Base-by-base conservation (phyloP, 2,888 invertebrate species). In the Epistrophella euchroma region DNA sequence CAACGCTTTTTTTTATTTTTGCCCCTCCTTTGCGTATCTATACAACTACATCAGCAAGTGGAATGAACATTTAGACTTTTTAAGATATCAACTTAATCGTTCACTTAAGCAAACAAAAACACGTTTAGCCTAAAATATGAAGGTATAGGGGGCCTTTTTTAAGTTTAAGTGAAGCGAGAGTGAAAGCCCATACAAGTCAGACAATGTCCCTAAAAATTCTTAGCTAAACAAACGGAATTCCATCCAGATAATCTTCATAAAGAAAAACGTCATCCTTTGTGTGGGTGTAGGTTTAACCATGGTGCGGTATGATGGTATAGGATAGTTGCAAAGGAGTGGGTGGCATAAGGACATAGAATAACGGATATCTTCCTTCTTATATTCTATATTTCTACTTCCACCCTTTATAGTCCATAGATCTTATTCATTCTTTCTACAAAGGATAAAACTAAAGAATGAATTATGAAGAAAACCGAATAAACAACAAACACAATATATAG, bases 391-490 rank as follows among this genome's bases (percentile, higher is more conserved):
- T 37, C 9, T 70, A 50, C 45, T 40, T 37, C 15, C 22, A 52
- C 56, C 15, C 64, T 50, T 72, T 75, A n/a, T n/a, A 66, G 75
- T 85, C 60, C 60, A 47, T 55, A 56, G 75, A 80, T 68, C 76
- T 81, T 80, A 76, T 80, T 81, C 68, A 76, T 80, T 81, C 68
- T 58, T 58, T n/a, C 19, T 74, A 40, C 62, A 62, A 72, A 60
- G 75, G 73, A 81, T 58, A 60, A 40, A 75, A 71, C 71, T 82
- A 71, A 76, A 76, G 79, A 80, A 80, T 85, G 81, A 85, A 73
- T 85, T 80, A 85, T 85, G 76, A 85, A 81, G 76, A 66, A 76
- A 76, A 75, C 80, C 73, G 35, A 81, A 73, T 80, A 76, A 85
- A 80, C 76, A 66, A 76, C 58, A 72, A 80, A 60, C 71, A 32